Evolutionary conservation across 2,113 vertebrate genomes (phyloP).

Genomic region (Syngnathus typhle): DNA sequence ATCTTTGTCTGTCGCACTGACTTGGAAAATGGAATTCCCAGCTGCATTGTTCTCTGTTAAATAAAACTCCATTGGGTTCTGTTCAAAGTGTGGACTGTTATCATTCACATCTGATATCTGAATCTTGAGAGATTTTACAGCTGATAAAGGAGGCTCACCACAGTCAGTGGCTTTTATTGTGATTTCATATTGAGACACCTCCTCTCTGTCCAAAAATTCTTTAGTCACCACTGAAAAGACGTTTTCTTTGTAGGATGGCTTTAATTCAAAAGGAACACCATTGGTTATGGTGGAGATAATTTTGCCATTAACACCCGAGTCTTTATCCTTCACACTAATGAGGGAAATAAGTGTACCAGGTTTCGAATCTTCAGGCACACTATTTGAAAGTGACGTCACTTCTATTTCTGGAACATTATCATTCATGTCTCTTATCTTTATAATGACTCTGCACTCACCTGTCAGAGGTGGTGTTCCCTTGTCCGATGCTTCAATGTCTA

Average conservation of each 20-base stretch:
- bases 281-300: slow-evolving; percentile 56
- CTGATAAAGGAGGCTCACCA: slow-evolving; percentile 54
- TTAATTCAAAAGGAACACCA: slow-evolving; percentile 55
- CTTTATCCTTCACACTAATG: slow-evolving; percentile 39
- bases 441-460: slow-evolving; percentile 17
- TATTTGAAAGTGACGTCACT: slow-evolving; percentile 36
- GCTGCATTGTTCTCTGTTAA: slow-evolving; percentile 58
- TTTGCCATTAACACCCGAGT: slow-evolving; percentile 37
- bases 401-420: slow-evolving; percentile 44
- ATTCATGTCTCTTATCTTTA: slow-evolving; percentile 25
- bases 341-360: slow-evolving; percentile 40
- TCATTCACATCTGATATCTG: slow-evolving; percentile 66
- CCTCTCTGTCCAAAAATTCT: slow-evolving; percentile 52
- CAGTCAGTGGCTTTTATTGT: slow-evolving; percentile 59
- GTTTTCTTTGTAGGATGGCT: slow-evolving; percentile 60
- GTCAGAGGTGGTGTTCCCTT: slow-evolving; percentile 21
- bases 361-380: slow-evolving; percentile 32
- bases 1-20: slow-evolving; percentile 55
- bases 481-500: slow-evolving; percentile 42
- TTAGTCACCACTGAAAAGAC: slow-evolving; percentile 61
- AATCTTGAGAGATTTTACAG: slow-evolving; percentile 47
- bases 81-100: slow-evolving; percentile 51
- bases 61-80: slow-evolving; percentile 48
- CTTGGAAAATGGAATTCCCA: slow-evolving; percentile 47
- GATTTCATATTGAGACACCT: slow-evolving; percentile 66